Base-by-base conservation (phyloP, 2,888 invertebrate species). In the Pomacea canaliculata region DNA sequence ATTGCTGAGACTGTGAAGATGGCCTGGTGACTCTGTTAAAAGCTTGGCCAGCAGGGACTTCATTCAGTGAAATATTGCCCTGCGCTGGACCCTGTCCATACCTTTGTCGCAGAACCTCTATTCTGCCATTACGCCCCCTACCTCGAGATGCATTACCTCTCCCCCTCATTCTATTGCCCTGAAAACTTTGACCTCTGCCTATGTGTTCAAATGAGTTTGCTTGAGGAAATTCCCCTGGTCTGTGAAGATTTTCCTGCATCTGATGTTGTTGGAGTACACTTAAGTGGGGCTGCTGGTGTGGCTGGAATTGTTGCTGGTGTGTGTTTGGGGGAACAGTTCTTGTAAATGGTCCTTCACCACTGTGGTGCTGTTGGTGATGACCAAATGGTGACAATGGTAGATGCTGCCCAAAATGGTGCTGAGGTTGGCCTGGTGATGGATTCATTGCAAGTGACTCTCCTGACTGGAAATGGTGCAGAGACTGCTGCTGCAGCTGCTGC, bases 111-210 rank as follows among this genome's bases (percentile, higher is more conserved):
- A 46, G 63, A 59, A 37, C 60, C 59, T 56, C 67, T 13, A 56
- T 65, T 18, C 72, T 65, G 13, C 49, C 66, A 48, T 65, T n/a
- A 23, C 16, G 19, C 8, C 63, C 63, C 27, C 63, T 63, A 19
- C 63, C 63, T 18, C 63, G n/a, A 27, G 23, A 46, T 16, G 18
- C 59, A 63, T 66, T 63, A 66, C 73, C 68, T n/a, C 73, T 27
- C 4, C 73, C 59, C 10, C 9, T 23, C 0, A 12, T 16, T 48
- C 49, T 19, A n/a, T 56, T 63, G 63, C 19, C 19, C 27, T n/a
- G 63, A 63, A 27, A 63, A 19, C n/a, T 19, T 12, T 10, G 63
- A 27, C 63, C 63, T 63, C 63, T 10, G 16, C 51, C 51, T 56
- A 12, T 63, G 9, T 63, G 63, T 63, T 19, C 16, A 23, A 23